These are phyloP conservation scores for Harpegnathos saltator DNA, from an alignment of 1,140 invertebrate species.

Conservation along the genomic window DNA sequence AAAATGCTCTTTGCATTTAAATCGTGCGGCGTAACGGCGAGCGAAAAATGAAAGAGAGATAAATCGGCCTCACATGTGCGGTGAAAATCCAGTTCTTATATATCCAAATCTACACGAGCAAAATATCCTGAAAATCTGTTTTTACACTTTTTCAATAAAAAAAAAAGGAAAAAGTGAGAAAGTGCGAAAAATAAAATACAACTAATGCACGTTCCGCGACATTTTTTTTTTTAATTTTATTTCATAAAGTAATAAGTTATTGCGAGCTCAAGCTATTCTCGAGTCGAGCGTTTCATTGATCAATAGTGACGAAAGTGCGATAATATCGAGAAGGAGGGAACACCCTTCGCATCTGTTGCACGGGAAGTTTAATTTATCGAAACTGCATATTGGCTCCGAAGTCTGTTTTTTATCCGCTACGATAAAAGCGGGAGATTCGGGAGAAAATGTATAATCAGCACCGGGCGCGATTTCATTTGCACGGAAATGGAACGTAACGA, in stretches of 20 bases:
- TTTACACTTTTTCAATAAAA: not conserved
- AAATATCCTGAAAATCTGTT: too few species aligned
- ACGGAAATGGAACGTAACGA: not conserved
- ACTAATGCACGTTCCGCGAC: not conserved
- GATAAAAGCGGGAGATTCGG: slow-evolving; percentile 1
- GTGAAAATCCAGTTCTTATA: not conserved
- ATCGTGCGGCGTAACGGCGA: too few species aligned
- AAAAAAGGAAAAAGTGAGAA: not conserved
- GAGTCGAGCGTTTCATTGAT: not conserved
- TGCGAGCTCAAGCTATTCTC: not conserved
- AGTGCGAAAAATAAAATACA: not conserved
- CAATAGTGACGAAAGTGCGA: not conserved
- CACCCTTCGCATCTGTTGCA: slow-evolving; percentile 7
- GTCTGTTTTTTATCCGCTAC: not conserved
- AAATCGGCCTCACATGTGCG: too few species aligned
- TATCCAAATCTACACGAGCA: not conserved
- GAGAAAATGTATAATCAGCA: slow-evolving; percentile 3
- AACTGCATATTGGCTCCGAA: not conserved
- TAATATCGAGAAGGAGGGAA: slow-evolving; percentile 10
- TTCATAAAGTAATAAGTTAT: not conserved
- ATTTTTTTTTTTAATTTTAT: slow-evolving; percentile 12
- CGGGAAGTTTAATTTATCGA: slow-evolving; percentile 27
- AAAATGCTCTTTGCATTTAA: not conserved
- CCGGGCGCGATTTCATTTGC: not conserved
- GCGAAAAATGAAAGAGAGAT: not conserved